Evolutionary conservation across 2,888 invertebrate species (phyloP).

Genomic region (Leptinotarsa juncta): DNA sequence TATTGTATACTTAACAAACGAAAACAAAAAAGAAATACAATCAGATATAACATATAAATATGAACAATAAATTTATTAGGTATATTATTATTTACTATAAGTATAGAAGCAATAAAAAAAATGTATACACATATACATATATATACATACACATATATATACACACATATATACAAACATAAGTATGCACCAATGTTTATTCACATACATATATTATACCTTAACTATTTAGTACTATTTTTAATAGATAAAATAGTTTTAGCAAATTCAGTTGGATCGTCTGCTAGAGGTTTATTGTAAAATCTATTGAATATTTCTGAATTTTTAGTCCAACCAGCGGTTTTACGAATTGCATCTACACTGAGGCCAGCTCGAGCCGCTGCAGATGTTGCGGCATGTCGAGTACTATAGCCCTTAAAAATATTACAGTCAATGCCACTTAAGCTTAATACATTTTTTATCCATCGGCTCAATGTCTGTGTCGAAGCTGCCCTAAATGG

Average conservation of each 20-base stretch:
- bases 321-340: conserved; percentile 36
- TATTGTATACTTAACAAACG: no score
- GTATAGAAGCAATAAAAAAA: no score
- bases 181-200: background rate
- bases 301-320: conserved; percentile 31
- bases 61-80: no score
- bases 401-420: conserved; percentile 31
- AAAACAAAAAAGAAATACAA: no score
- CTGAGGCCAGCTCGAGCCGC: conserved; percentile 25
- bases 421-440: conserved; percentile 28
- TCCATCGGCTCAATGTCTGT: background rate
- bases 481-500: conserved; percentile 8
- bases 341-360: conserved; percentile 30
- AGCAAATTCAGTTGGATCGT: background rate
- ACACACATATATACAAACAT: no score
- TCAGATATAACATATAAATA: no score
- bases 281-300: conserved; percentile 34
- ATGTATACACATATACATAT: no score
- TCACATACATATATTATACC: background rate
- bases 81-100: no score
- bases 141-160: no score
- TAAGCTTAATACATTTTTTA: conserved; percentile 4
- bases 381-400: conserved; percentile 36
- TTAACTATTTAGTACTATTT: background rate
- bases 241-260: background rate